Percentiles rank a stretch among this genome's conserved stretches.
These are phyloP conservation scores for Phengaris alcon DNA, from an alignment of 2,888 invertebrate genomes.

Conservation along the genomic window DNA sequence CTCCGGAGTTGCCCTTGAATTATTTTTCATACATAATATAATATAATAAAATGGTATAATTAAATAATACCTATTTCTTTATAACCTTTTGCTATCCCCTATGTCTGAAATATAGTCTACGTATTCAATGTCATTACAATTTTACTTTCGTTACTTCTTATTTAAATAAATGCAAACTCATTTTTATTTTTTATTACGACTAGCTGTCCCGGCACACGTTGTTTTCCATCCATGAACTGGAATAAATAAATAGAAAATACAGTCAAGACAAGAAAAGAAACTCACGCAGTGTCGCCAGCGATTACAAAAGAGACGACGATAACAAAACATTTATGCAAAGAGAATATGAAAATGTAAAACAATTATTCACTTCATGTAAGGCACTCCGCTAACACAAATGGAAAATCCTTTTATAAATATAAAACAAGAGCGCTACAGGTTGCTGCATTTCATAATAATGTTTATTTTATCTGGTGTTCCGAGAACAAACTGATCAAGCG, in stretches of 20 bases:
- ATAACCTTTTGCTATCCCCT: too few relatives aligned
- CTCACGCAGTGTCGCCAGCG: not conserved
- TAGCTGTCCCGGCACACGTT: too few relatives aligned
- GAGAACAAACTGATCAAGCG: not conserved
- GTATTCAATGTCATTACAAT: not conserved
- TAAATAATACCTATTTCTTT: too few relatives aligned
- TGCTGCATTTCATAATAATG: slow-evolving; percentile 7
- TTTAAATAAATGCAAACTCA: not conserved
- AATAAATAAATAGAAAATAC: not conserved
- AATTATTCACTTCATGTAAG: slow-evolving; percentile 18
- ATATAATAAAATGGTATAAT: too few relatives aligned
- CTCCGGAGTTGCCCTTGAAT: too few relatives aligned
- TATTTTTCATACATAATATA: too few relatives aligned
- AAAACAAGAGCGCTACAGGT: slow-evolving; percentile 14
- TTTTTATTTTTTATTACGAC: too few relatives aligned
- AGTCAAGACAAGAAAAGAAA: not conserved
- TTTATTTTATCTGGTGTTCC: slow-evolving; percentile 5
- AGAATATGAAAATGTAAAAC: slow-evolving; percentile 16
- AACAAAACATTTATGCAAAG: slow-evolving; percentile 27
- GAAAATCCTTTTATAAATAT: slow-evolving; percentile 1
- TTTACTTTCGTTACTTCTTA: not conserved
- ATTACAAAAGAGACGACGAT: slow-evolving; percentile 2
- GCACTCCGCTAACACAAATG: not conserved
- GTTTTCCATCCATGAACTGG: too few relatives aligned
- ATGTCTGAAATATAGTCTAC: too few relatives aligned